Evolutionary conservation across 2,797 vertebrate genomes (phyloP), one percentile per base, ranked within the genome.

Genomic region (Presbytis comata): DNA sequence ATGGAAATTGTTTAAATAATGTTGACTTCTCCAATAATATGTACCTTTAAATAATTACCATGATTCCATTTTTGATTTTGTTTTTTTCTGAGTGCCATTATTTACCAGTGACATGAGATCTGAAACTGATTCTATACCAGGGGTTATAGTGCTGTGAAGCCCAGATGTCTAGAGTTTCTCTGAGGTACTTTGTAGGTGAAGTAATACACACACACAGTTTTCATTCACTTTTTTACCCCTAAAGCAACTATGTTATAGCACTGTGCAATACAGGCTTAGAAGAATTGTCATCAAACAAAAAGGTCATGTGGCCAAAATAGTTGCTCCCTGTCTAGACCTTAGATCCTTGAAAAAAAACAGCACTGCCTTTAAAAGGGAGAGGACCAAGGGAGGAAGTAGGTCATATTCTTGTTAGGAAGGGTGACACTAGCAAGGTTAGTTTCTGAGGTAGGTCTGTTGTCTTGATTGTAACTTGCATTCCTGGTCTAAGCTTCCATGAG

Each of bases 181-280:
- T 89, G 75, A 79, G 72, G 28, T 85, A 70, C 36, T 19, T 86
- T 89, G 46, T 75, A 90, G 30, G 8, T 95, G 88, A 93, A 92
- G 82, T 55, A 57, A 61, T 16, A 46, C 1, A n/a, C 14, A 26
- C 22, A 46, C 41, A 28, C 28, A 46, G 21, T 93, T 96, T 93
- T 48, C 94, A 78, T 72, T 97, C 46, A 83, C 26, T 61, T 87
- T 67, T 61, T 12, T 16, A 8, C 1, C 1, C 19, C 24, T 17
- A 55, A 79, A 94, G 53, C 79, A 41, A 95, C 21, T 76, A 8
- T 74, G n/a, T 86, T 89, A 88, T 57, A 59, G 44, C 13, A 57
- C 48, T 94, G 76, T n/a, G 30, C 36, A 93, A 90, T 72, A 75
- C 19, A 95, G n/a, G 6, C 64, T 86, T 95, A 93, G 59, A 86